A percentile compares a stretch with the other conserved stretches of the same genome.
Conservation (phyloP, 2,888 invertebrate species). For the Cheilosia impressa region DNA sequence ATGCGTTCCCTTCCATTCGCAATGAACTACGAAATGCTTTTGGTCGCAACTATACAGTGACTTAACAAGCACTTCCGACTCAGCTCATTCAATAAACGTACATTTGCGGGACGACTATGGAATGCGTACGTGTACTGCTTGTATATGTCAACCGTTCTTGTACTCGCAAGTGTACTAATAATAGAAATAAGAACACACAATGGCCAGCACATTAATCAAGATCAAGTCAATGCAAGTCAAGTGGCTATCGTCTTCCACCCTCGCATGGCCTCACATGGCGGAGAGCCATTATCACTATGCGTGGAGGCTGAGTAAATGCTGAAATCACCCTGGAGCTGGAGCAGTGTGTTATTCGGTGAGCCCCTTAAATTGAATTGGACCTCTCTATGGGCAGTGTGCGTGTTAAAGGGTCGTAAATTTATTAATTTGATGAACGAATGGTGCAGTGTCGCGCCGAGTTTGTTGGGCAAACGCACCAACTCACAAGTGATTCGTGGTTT, state of each 20-base stretch:
- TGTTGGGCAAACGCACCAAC: background rate
- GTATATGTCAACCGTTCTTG: slow-evolving; percentile 30
- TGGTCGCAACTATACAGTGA: slow-evolving; percentile 10
- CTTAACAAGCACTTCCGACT: slow-evolving; percentile 68
- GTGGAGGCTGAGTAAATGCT: background rate
- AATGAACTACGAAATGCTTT: background rate
- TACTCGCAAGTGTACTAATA: slow-evolving; percentile 15
- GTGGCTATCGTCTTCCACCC: slow-evolving; percentile 13
- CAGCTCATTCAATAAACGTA: slow-evolving; percentile 56
- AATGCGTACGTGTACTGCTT: background rate
- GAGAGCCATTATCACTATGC: slow-evolving; percentile 7
- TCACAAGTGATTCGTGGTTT: background rate
- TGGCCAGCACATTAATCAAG: slow-evolving; percentile 45
- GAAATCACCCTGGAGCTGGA: background rate
- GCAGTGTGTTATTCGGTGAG: background rate
- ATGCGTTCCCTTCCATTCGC: slow-evolving; percentile 10
- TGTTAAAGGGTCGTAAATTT: slow-evolving; percentile 56
- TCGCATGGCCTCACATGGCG: background rate
- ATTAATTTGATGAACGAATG: slow-evolving; percentile 30
- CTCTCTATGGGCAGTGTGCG: slow-evolving; percentile 20
- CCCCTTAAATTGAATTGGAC: slow-evolving; percentile 44
- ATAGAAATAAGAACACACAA: slow-evolving; percentile 38
- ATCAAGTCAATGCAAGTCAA: slow-evolving; percentile 45
- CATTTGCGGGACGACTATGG: slow-evolving; percentile 4
- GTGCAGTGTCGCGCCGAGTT: background rate